Conservation (phyloP, 2,113 vertebrate genomes). For the Cyphomyrus plagiostoma region DNA sequence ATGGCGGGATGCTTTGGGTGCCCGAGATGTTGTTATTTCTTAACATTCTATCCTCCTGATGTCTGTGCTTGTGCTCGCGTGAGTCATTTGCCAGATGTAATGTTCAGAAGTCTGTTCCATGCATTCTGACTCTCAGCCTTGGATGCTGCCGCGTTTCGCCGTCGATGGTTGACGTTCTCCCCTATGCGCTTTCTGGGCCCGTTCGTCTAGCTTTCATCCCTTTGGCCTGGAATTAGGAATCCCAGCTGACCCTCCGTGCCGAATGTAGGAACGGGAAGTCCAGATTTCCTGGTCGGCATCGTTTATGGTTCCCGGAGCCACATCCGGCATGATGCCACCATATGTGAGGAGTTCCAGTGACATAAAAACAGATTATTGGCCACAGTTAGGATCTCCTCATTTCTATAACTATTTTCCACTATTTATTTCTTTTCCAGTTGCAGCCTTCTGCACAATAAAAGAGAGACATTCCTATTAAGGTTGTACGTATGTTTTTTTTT, state of each 20-base stretch:
- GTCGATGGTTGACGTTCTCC: not conserved
- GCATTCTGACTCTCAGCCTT: not conserved
- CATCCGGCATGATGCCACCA: not conserved
- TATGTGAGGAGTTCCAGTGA: not conserved
- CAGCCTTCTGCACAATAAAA: not conserved
- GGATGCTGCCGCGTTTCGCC: not conserved
- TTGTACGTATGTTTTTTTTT: not conserved
- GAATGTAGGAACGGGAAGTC: not conserved
- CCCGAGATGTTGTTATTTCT: not conserved
- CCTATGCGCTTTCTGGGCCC: not conserved
- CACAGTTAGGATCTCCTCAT: not conserved
- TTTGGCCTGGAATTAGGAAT: not conserved
- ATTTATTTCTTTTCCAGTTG: not conserved
- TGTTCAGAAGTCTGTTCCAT: not conserved
- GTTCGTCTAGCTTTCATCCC: not conserved
- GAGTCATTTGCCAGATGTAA: conserved; percentile 15
- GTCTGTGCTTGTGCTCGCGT: not conserved
- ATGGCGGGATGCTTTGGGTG: not conserved
- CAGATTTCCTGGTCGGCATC: not conserved
- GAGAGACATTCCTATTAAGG: not conserved
- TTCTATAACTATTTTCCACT: not conserved
- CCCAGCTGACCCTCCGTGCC: not conserved
- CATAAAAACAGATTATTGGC: not conserved
- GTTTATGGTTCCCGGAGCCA: not conserved
- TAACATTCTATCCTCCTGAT: not conserved